phyloP scores from a whole-genome alignment of 64 coral and sea anemone species.

The Pachyseris speciosa region DNA sequence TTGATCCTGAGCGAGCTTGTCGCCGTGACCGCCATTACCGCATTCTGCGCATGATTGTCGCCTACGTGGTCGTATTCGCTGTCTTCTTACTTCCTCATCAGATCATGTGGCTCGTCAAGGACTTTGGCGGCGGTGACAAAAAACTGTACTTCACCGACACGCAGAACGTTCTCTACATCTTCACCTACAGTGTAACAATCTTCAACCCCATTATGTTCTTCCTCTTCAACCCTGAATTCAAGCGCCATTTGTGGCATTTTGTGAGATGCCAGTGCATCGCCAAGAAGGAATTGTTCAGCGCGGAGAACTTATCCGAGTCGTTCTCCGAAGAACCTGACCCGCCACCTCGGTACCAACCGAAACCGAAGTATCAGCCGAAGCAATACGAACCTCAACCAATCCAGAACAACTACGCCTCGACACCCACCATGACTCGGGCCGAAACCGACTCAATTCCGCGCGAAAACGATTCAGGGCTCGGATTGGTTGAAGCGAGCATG shows the following conservation, averaged over 20 bases:
- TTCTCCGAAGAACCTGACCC: conserved; percentile 51
- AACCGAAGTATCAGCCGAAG: background rate
- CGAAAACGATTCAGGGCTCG: conserved; percentile 10
- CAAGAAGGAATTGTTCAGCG: background rate
- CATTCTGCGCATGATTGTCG: conserved; percentile 74
- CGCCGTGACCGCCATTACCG: conserved; percentile 64
- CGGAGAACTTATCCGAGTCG: conserved; percentile 64
- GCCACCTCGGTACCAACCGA: background rate
- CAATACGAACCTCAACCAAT: background rate
- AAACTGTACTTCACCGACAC: conserved; percentile 72
- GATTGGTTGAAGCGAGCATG: background rate
- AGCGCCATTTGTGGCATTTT: conserved; percentile 59
- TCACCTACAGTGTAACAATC: conserved; percentile 74
- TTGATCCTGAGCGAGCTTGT: conserved; percentile 36
- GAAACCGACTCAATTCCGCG: background rate
- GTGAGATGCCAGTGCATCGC: conserved; percentile 54
- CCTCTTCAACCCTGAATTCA: conserved; percentile 77
- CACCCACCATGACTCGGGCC: background rate
- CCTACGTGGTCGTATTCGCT: conserved; percentile 71
- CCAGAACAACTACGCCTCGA: background rate
- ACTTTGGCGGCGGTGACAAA: conserved; percentile 38
- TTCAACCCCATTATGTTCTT: conserved; percentile 85
- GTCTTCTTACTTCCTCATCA: conserved; percentile 72
- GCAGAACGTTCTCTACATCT: conserved; percentile 59
- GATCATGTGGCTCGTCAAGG: conserved; percentile 78